Evolutionary conservation across 2,888 invertebrate species (phyloP).

Genomic region (Oasisia sp.): DNA sequence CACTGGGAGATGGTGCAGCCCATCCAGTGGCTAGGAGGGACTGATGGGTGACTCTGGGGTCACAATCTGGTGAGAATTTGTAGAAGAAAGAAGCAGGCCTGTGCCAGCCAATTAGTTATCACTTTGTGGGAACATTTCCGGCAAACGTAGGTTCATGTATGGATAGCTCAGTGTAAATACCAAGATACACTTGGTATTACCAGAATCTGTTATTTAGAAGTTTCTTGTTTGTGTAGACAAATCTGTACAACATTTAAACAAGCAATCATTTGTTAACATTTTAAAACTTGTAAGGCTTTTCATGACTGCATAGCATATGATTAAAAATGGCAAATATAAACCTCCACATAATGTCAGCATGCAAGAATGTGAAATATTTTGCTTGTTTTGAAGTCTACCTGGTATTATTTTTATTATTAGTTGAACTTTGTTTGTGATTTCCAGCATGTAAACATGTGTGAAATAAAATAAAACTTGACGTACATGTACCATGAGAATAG

Average conservation of each 20-base stretch:
- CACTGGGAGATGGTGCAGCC: neutral
- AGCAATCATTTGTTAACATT: neutral
- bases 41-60: neutral
- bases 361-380: too few species aligned
- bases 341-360: too few species aligned
- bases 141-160: neutral
- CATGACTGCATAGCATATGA: neutral
- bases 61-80: neutral
- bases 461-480: too few species aligned
- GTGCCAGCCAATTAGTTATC: conserved; percentile 8
- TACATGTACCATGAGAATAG: too few species aligned
- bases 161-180: neutral
- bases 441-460: too few species aligned
- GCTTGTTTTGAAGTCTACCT: too few species aligned
- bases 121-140: neutral
- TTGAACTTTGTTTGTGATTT: too few species aligned
- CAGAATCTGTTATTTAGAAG: neutral
- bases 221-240: neutral
- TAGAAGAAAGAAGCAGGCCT: neutral
- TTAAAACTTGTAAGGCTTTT: neutral
- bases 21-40: neutral
- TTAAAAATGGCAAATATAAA: too few species aligned
- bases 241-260: neutral
- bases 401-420: too few species aligned
- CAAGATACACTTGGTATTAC: neutral